Evolutionary conservation across 2,113 vertebrate species (phyloP).

Genomic region (Carettochelys insculpta): DNA sequence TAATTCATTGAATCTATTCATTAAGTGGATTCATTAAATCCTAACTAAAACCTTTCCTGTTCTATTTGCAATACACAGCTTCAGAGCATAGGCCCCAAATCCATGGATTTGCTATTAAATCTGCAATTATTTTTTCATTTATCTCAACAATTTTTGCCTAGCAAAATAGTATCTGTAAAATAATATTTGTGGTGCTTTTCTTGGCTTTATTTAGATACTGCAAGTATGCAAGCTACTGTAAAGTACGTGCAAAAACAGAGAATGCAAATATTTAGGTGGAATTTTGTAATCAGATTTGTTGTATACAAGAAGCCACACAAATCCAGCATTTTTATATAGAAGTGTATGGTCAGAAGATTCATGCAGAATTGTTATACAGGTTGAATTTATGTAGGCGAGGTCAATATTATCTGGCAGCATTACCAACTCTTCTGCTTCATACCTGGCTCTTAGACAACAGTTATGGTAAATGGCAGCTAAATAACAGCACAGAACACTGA

Average conservation of each 20-base stretch:
- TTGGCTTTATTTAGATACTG: neutral
- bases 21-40: neutral
- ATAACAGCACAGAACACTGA: too few species aligned
- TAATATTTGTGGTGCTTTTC: neutral
- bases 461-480: too few species aligned
- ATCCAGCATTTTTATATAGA: neutral
- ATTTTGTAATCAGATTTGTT: neutral
- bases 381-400: too few species aligned
- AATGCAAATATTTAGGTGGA: neutral
- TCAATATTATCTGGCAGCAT: too few species aligned
- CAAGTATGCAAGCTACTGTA: neutral
- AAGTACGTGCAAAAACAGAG: neutral
- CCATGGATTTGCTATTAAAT: neutral
- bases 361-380: constrained; percentile 39
- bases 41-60: neutral
- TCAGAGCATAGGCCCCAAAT: neutral
- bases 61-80: neutral
- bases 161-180: neutral
- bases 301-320: neutral
- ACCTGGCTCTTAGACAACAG: too few species aligned
- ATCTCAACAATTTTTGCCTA: neutral
- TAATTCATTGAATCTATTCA: too few species aligned
- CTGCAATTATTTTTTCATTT: neutral
- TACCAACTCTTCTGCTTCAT: too few species aligned
- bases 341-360: neutral